Conservation (phyloP, 2,888 invertebrate genomes). For the Latheticus oryzae region DNA sequence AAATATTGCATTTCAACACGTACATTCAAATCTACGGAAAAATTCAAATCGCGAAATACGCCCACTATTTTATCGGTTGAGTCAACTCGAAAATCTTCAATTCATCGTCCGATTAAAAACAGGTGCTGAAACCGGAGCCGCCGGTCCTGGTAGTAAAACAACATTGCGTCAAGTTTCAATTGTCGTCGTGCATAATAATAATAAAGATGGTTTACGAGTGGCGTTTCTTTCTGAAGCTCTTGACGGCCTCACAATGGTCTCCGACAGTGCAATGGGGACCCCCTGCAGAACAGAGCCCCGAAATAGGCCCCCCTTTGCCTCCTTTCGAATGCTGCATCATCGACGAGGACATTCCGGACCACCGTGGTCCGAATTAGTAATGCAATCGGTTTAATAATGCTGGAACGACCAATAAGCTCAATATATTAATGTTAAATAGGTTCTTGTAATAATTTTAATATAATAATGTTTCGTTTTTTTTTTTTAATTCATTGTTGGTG, state of each 20-base stretch:
- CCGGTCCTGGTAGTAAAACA: constrained; percentile 51
- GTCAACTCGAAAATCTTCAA: too few relatives aligned
- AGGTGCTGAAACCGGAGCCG: constrained; percentile 42
- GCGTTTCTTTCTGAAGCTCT: constrained; percentile 60
- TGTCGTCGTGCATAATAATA: constrained; percentile 60
- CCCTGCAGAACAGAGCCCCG: constrained; percentile 55
- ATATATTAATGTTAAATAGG: constrained; percentile 46
- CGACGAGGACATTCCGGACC: constrained; percentile 44
- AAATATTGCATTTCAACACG: too few relatives aligned
- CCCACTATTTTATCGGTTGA: too few relatives aligned
- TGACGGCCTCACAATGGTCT: constrained; percentile 65
- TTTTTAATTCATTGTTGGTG: too few relatives aligned
- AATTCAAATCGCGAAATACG: too few relatives aligned
- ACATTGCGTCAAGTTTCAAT: constrained; percentile 60
- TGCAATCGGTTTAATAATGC: constrained; percentile 48
- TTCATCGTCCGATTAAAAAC: constrained; percentile 31
- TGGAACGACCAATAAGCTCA: constrained; percentile 46
- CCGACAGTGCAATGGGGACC: constrained; percentile 62
- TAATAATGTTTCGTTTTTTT: constrained; percentile 44
- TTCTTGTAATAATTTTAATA: constrained; percentile 48
- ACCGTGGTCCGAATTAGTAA: constrained; percentile 48
- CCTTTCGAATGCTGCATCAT: constrained; percentile 31
- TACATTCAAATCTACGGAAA: too few relatives aligned
- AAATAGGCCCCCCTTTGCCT: constrained; percentile 24
- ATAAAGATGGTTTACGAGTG: constrained; percentile 66